Conservation (phyloP, 2,113 vertebrate species). For the Spermophilus dauricus region DNA sequence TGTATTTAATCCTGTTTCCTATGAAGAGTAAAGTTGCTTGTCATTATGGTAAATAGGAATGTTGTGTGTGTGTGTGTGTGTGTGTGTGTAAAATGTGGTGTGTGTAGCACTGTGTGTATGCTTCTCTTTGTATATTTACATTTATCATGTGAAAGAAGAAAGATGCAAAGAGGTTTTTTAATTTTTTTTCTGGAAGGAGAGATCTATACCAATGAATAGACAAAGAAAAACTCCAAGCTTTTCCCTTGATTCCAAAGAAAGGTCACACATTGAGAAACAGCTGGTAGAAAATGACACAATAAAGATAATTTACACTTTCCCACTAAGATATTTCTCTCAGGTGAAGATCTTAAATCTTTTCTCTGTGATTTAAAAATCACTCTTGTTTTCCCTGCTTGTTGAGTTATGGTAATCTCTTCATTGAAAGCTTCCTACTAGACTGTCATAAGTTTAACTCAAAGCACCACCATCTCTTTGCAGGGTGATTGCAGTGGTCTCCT, state of each 20-base stretch:
- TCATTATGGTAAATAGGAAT: background rate
- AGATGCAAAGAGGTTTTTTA: background rate
- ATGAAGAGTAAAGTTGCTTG: background rate
- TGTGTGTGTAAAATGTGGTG: background rate
- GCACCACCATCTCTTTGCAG: background rate
- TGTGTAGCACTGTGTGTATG: background rate
- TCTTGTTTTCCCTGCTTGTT: background rate
- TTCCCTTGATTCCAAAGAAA: background rate
- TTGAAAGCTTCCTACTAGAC: background rate
- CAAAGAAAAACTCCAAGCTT: background rate
- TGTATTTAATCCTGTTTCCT: constrained; percentile 14
- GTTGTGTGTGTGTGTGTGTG: background rate
- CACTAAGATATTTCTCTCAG: background rate
- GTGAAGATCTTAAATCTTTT: background rate
- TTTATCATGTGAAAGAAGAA: background rate
- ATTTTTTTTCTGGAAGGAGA: background rate
- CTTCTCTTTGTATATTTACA: background rate
- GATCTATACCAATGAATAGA: background rate
- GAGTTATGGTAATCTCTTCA: background rate
- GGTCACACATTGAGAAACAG: background rate
- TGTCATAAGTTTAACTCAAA: background rate
- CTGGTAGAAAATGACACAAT: background rate
- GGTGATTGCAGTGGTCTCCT: background rate
- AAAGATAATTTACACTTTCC: background rate
- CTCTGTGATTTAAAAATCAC: background rate